These are phyloP conservation scores for Barbus barbus DNA, from an alignment of 2,113 vertebrate species.

Conservation along the genomic window DNA sequence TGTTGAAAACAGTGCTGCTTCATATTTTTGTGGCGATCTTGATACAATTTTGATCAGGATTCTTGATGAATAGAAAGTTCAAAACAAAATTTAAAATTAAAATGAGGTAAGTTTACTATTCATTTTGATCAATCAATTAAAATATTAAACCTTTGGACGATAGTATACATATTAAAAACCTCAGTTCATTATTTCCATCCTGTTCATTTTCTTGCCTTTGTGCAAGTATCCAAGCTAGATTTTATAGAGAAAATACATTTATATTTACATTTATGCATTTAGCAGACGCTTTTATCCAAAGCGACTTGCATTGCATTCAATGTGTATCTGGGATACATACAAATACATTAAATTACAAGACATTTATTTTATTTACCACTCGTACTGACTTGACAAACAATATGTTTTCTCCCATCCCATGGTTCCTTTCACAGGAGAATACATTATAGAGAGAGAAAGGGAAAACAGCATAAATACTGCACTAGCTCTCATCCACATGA, in stretches of 20 bases:
- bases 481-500: background rate
- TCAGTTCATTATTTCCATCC: background rate
- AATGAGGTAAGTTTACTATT: too few relatives aligned
- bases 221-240: background rate
- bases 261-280: too few relatives aligned
- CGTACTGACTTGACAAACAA: background rate
- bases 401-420: background rate
- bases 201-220: background rate
- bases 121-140: too few relatives aligned
- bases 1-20: too few relatives aligned
- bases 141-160: background rate
- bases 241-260: too few relatives aligned
- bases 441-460: background rate
- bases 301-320: too few relatives aligned
- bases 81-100: too few relatives aligned
- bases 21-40: background rate
- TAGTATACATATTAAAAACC: conserved; percentile 4
- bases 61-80: too few relatives aligned
- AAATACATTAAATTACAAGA: background rate
- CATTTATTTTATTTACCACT: background rate
- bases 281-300: too few relatives aligned
- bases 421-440: background rate
- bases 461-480: background rate
- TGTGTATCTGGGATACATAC: too few relatives aligned
- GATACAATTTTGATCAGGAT: background rate